phyloP scores from a whole-genome alignment of 2,888 invertebrate genomes.

The Dysmachus trigonus region DNA sequence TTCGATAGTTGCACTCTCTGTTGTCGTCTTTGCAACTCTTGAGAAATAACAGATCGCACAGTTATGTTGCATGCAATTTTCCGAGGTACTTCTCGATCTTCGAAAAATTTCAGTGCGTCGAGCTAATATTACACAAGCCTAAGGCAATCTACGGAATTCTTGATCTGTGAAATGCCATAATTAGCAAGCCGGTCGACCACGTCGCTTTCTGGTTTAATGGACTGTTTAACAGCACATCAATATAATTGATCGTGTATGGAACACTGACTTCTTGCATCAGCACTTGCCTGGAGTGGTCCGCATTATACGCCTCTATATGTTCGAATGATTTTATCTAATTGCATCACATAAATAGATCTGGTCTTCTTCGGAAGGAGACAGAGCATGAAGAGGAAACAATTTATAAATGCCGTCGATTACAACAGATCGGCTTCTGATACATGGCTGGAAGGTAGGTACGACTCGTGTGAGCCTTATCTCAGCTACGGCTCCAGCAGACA shows the following conservation, averaged over 20 bases:
- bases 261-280: background rate
- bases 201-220: background rate
- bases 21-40: background rate
- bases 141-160: background rate
- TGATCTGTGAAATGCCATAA: background rate
- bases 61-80: background rate
- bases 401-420: background rate
- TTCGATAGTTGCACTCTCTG: background rate
- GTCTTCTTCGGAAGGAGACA: background rate
- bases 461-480: background rate
- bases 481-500: background rate
- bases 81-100: background rate
- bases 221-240: slow-evolving; percentile 13
- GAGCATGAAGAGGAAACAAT: background rate
- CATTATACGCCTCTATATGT: background rate
- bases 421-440: background rate
- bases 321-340: background rate
- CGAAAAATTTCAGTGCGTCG: background rate
- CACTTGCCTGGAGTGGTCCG: background rate
- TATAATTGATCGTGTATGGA: slow-evolving; percentile 9
- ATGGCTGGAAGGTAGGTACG: background rate
- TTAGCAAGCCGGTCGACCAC: background rate
- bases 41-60: background rate
- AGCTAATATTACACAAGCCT: background rate
- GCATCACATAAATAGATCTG: background rate